Base-by-base conservation (phyloP, 2,888 invertebrate genomes). In the Neoaliturus tenellus region DNA sequence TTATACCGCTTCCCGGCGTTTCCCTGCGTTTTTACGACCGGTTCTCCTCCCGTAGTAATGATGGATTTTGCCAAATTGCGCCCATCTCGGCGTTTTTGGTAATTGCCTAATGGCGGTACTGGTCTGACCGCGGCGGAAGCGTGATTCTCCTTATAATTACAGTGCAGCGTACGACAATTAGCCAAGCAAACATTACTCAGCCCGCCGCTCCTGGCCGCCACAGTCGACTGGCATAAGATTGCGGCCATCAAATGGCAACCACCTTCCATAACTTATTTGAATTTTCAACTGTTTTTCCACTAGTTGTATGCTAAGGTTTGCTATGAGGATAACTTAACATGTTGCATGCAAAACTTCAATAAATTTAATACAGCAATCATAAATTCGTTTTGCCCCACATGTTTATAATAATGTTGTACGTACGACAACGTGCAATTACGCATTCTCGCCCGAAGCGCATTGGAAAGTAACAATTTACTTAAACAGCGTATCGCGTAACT, bases 61-160 rank as follows among this genome's bases (percentile, higher is more conserved):
- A 69, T 69, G 69, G 69, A 69, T 69, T 69, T 69, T 69, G 69
- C 69, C 69, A 69, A 69, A 69, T 69, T 69, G 39, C 69, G 69
- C 17, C 69, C 69, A 39, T 39, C 69, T 39, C 69, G 69, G 69
- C 28, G 39, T 69, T 69, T 69, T 69, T 39, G 69, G 69, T 69
- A 69, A 69, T 69, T 39, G 69, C 69, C 35, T 69, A 69, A 39
- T 69, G 69, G 69, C 69, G 69, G 35, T 39, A 39, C 39, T 5
- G 28, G 17, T 6, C 2, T 23, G 14, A 20, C 25, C 28, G 23
- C 23, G 4, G 35, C 39, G 20, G 69, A 69, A 69, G 69, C 69
- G 69, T 69, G 69, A 69, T 39, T 39, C 20, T 20, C 17, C 25
- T 33, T 35, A 69, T 69, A 69, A 69, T 69, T 69, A 69, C 69